Evolutionary conservation across 92 coral and sea anemone species (phyloP).

Genomic region (Zoanthus gigantus): DNA sequence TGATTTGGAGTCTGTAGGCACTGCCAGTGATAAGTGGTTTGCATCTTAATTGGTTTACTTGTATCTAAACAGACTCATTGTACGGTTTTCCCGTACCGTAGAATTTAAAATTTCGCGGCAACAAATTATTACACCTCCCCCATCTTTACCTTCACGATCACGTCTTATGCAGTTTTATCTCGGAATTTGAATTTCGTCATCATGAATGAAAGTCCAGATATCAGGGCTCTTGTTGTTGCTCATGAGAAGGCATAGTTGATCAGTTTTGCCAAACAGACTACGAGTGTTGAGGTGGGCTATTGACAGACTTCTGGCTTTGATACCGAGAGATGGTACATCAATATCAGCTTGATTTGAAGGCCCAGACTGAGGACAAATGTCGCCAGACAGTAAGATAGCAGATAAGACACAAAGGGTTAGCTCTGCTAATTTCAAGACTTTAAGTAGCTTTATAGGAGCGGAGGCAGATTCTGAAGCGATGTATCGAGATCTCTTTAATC

Average conservation of each 20-base stretch:
- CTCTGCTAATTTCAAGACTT: background rate
- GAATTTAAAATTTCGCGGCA: constrained; percentile 29
- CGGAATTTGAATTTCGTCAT: constrained; percentile 1
- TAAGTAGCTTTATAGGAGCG: background rate
- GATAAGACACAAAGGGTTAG: background rate
- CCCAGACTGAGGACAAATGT: constrained; percentile 24
- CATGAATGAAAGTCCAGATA: background rate
- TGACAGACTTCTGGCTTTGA: constrained; percentile 21
- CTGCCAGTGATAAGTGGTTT: background rate
- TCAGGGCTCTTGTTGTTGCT: constrained; percentile 12
- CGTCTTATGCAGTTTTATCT: constrained; percentile 16
- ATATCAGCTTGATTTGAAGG: constrained; percentile 15
- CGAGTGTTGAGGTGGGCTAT: constrained; percentile 19
- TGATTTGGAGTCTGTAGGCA: constrained; percentile 36
- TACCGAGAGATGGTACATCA: background rate
- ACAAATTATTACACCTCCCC: background rate
- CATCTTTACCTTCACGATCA: constrained; percentile 30
- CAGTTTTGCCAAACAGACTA: constrained; percentile 28
- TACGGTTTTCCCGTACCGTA: background rate
- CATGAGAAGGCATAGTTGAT: constrained; percentile 27
- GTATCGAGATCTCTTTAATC: background rate
- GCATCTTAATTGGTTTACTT: constrained; percentile 1
- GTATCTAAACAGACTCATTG: constrained; percentile 30
- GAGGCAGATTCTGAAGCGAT: background rate
- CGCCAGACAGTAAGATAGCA: background rate